Evolutionary conservation across 2,797 vertebrate species (phyloP).

Genomic region (Enteromius radiatus): DNA sequence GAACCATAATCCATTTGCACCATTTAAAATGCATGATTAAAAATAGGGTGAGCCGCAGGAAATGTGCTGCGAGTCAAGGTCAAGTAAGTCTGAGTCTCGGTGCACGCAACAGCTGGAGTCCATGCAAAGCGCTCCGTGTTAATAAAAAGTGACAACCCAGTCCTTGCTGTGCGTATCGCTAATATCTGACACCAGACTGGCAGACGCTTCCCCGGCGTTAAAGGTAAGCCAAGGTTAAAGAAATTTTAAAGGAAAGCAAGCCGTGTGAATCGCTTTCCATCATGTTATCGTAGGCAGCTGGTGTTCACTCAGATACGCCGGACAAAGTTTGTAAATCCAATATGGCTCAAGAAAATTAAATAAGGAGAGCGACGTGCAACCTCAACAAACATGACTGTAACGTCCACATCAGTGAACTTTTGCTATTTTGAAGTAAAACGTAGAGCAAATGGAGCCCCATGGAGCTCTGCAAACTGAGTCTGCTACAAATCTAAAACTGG

Average conservation of each 20-base stretch:
- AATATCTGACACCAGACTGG: conserved; percentile 83
- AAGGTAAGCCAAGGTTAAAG: conserved; percentile 85
- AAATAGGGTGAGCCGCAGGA: conserved; percentile 75
- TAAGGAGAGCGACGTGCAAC: conserved; percentile 76
- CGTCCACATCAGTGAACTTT: conserved; percentile 56
- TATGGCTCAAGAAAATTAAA: conserved; percentile 78
- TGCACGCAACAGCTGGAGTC: conserved; percentile 92
- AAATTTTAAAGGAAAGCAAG: conserved; percentile 77
- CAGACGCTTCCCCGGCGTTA: conserved; percentile 80
- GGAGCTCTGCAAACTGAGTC: not conserved
- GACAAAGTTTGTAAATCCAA: conserved; percentile 79
- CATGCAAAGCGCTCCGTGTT: conserved; percentile 85
- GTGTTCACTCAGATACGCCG: conserved; percentile 73
- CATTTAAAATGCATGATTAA: conserved; percentile 82
- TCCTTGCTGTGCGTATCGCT: conserved; percentile 79
- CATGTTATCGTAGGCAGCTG: conserved; percentile 78
- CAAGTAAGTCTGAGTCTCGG: conserved; percentile 85
- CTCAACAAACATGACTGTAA: conserved; percentile 72
- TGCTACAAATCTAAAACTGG: conserved; percentile 48
- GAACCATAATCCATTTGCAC: conserved; percentile 78
- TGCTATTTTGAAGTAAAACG: conserved; percentile 60
- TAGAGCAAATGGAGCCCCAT: conserved; percentile 23
- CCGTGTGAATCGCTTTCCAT: conserved; percentile 79
- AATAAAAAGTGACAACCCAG: conserved; percentile 87
- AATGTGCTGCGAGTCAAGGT: conserved; percentile 89